Base-by-base conservation (phyloP, 2,888 invertebrate species). In the Eledone cirrhosa region DNA sequence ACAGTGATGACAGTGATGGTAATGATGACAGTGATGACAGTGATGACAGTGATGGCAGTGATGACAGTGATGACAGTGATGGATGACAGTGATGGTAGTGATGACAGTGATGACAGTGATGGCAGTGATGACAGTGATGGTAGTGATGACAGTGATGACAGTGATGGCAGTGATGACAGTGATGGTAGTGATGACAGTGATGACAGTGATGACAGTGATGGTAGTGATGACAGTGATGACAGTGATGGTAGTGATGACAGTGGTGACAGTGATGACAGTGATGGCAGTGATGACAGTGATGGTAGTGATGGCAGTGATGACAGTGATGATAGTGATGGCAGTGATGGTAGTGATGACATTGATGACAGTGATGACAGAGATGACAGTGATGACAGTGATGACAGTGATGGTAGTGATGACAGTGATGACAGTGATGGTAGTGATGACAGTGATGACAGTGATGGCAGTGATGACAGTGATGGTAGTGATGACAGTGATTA, bases 61-160 rank as follows among this genome's bases (percentile, higher is more conserved):
- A 53, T 27, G 53, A 27, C 24, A 27, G 29, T 48, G 48, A 59
- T 33, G 29, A 29, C 13, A 48, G 27, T 77, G 77, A n/a, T n/a
- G n/a, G n/a, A n/a, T n/a, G n/a, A n/a, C n/a, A n/a, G n/a, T n/a
- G n/a, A n/a, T n/a, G n/a, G 53, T 27, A 48, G 33, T 48, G n/a
- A n/a, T 33, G 77, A 27, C 14, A 27, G 27, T 53, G 77, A 77
- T 53, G 53, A 27, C 53, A 22, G 16, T 53, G 53, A 29, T 14
- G 77, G 53, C 47, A 75, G 76, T 53, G 77, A 53, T 77, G 77
- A 53, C 77, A 22, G n/a, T 48, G 33, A 48, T n/a, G 77, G 27
- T 24, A 27, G 27, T 53, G 77, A 77, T 53, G 22, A 53, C 53
- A 33, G 16, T 16, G 53, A 29, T 33, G 24, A 48, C 31, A 78